A percentile compares a stretch with the other conserved stretches of the same genome.
These are phyloP conservation scores for Anomalospiza imberbis DNA, from an alignment of 2,797 vertebrate species.

Conservation along the genomic window DNA sequence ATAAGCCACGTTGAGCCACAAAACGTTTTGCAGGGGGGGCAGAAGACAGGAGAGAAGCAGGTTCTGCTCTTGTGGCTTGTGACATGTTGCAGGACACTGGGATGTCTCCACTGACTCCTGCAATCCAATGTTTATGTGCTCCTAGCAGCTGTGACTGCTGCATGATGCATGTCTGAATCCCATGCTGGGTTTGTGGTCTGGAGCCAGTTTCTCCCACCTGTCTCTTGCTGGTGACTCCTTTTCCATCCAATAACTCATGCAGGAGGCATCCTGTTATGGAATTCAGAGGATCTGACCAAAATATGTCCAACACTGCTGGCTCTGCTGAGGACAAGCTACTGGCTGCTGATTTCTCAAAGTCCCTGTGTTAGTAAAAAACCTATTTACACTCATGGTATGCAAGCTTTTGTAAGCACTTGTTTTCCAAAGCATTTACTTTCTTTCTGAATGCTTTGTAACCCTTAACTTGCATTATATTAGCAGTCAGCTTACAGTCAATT, in stretches of 20 bases:
- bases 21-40: not conserved
- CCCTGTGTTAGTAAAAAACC: not conserved
- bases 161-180: not conserved
- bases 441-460: not conserved
- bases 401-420: not conserved
- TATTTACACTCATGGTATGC: not conserved
- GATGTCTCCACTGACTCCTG: not conserved
- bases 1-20: rapidly evolving
- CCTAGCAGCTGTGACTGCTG: not conserved
- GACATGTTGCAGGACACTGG: not conserved
- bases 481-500: not conserved
- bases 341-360: not conserved
- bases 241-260: not conserved
- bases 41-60: not conserved
- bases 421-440: not conserved
- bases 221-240: not conserved
- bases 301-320: not conserved
- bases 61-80: not conserved
- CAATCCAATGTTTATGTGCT: not conserved
- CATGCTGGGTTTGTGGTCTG: not conserved
- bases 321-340: not conserved
- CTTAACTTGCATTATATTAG: not conserved
- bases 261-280: not conserved
- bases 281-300: not conserved
- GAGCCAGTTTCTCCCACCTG: not conserved